Percentiles rank a stretch among this genome's conserved stretches.
Evolutionary conservation across 2,113 vertebrate genomes (phyloP).

Genomic region (Zosterops japonicus): DNA sequence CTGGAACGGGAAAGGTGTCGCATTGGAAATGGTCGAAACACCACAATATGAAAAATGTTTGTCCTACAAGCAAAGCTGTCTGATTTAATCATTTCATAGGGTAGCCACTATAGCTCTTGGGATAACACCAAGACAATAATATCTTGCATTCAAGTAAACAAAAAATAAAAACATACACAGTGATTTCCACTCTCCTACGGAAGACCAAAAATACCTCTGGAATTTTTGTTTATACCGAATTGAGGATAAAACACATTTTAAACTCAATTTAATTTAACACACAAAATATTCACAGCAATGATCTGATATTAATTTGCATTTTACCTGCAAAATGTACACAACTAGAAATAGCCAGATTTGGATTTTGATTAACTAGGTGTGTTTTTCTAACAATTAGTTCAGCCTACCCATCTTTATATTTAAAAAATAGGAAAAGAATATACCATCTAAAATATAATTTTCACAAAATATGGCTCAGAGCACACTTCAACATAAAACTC

Average conservation of each 20-base stretch:
- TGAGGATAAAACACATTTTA: background rate
- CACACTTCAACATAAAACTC: background rate
- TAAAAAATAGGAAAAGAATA: background rate
- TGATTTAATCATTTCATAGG: conserved; percentile 10
- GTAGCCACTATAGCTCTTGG: background rate
- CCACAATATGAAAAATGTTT: background rate
- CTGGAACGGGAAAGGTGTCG: conserved; percentile 12
- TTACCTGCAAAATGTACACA: background rate
- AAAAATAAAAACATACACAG: background rate
- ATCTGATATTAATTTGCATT: background rate
- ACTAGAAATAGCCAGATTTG: background rate
- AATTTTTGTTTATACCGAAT: background rate
- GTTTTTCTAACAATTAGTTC: background rate
- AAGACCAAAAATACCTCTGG: background rate
- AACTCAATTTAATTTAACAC: background rate
- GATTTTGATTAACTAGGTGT: background rate
- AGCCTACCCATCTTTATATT: background rate
- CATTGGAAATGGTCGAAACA: conserved; percentile 4
- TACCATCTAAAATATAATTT: background rate
- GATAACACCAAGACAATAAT: background rate
- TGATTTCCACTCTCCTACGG: background rate
- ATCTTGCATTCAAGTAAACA: background rate
- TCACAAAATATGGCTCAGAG: background rate
- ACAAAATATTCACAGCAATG: background rate
- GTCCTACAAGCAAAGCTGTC: conserved; percentile 43